Percentiles rank a stretch among this genome's conserved stretches.
These are phyloP conservation scores for Alectura lathami DNA, from an alignment of 2,113 vertebrate species.

Conservation along the genomic window DNA sequence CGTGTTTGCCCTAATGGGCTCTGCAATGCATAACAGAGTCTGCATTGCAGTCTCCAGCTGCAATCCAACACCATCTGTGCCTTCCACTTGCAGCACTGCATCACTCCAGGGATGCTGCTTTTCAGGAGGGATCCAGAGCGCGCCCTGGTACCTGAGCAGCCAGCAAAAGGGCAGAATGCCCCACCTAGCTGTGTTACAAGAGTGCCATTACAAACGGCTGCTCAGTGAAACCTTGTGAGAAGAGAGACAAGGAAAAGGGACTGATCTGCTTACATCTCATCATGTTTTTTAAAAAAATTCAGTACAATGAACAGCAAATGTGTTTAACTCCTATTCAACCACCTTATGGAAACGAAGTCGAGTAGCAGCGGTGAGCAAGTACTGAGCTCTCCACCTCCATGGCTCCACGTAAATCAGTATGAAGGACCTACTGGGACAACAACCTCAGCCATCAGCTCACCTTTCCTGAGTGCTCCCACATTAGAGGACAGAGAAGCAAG, in stretches of 20 bases:
- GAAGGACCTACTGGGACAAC: neutral
- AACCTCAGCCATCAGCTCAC: neutral
- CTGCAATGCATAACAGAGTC: conserved; percentile 43
- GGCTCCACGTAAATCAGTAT: neutral
- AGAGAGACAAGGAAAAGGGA: neutral
- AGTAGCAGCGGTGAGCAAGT: neutral
- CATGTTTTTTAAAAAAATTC: neutral
- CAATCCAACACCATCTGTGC: conserved; percentile 39
- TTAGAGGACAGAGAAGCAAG: neutral
- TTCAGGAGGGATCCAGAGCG: neutral
- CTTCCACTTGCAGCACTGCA: conserved; percentile 19
- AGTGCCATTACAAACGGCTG: neutral
- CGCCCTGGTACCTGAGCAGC: neutral
- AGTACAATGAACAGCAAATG: neutral
- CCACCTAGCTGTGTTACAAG: accelerated
- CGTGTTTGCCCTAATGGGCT: neutral
- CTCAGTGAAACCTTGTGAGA: neutral
- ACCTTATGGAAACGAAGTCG: neutral
- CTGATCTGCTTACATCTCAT: neutral
- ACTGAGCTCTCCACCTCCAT: neutral
- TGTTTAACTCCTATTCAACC: neutral
- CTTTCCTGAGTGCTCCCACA: accelerated
- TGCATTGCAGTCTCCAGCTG: conserved; percentile 57
- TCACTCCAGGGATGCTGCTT: neutral
- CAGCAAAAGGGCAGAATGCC: neutral